Evolutionary conservation across 2,888 invertebrate genomes (phyloP).

Genomic region (Poecilobothrus nobilitatus): DNA sequence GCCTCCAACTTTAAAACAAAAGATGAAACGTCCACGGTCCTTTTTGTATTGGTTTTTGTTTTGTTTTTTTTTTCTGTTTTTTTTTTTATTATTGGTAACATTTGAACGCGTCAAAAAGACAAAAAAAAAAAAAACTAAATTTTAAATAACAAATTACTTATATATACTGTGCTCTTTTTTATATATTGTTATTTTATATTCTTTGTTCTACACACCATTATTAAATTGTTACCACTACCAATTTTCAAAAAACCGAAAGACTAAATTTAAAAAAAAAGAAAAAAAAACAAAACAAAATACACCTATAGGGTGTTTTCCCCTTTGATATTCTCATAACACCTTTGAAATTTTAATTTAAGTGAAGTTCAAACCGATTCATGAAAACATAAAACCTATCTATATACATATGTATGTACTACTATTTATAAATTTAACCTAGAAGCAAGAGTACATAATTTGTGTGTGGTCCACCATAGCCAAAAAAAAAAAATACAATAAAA

Average conservation of each 20-base stretch:
- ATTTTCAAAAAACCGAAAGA: background rate
- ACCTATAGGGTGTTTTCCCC: constrained; percentile 14
- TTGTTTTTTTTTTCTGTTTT: background rate
- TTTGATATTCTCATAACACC: constrained; percentile 16
- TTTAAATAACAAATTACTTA: background rate
- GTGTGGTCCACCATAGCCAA: background rate
- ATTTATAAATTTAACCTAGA: background rate
- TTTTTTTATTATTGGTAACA: background rate
- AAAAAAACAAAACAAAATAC: background rate
- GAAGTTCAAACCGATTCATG: background rate
- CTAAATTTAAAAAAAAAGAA: background rate
- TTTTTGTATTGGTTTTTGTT: too few species aligned
- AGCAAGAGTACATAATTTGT: background rate
- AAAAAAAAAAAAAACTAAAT: background rate
- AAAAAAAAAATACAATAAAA: background rate
- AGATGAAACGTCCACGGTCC: background rate
- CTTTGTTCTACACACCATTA: background rate
- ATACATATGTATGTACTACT: background rate
- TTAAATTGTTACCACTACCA: background rate
- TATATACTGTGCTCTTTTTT: background rate
- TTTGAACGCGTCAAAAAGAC: background rate
- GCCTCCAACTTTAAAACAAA: background rate
- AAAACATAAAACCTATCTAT: background rate
- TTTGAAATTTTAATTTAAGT: constrained; percentile 16
- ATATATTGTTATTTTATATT: background rate